A percentile compares a stretch with the other conserved stretches of the same genome.
Conservation (phyloP, 2,797 vertebrate genomes). For the Prunella strophiata region DNA sequence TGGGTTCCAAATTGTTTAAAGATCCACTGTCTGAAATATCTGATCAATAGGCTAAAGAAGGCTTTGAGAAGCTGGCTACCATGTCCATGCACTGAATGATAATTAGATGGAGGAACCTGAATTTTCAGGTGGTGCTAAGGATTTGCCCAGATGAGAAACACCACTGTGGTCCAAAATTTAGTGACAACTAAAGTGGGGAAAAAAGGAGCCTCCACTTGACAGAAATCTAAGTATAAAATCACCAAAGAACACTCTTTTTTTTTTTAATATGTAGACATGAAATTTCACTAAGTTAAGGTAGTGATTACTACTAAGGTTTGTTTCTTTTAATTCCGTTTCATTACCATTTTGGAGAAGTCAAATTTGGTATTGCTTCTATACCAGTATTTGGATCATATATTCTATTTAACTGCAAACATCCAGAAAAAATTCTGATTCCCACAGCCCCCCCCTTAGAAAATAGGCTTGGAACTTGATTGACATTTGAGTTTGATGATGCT, state of each 20-base stretch:
- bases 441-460: not conserved
- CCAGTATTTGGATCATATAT: not conserved
- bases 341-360: not conserved
- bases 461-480: not conserved
- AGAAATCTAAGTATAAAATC: not conserved
- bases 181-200: fast-evolving
- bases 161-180: not conserved
- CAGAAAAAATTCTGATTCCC: not conserved
- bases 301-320: not conserved
- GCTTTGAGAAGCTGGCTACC: not conserved
- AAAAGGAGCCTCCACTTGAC: not conserved
- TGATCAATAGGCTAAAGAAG: not conserved
- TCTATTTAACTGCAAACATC: not conserved
- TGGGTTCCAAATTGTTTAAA: not conserved
- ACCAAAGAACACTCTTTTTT: not conserved
- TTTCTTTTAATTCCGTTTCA: not conserved
- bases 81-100: not conserved
- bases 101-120: not conserved
- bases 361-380: not conserved
- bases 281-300: not conserved
- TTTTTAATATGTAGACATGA: not conserved
- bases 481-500: not conserved
- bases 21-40: not conserved
- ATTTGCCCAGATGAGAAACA: not conserved
- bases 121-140: not conserved